Evolutionary conservation across 2,888 invertebrate species (phyloP).

Genomic region (Brachycybe producta): DNA sequence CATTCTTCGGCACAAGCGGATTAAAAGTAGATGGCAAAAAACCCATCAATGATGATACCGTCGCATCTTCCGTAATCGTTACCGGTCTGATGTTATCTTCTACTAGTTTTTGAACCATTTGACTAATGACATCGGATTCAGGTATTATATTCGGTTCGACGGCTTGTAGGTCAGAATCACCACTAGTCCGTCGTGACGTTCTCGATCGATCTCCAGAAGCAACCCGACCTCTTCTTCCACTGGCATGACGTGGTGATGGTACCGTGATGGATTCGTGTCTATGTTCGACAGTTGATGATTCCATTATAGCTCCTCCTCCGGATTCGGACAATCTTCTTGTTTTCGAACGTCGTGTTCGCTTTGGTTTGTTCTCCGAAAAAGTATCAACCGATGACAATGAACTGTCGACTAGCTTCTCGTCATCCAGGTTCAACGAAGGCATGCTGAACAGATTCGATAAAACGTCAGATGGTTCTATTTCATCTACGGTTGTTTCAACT

Average conservation of each 20-base stretch:
- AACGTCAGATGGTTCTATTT: too few species aligned
- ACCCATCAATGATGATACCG: too few species aligned
- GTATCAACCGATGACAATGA: constrained; percentile 1
- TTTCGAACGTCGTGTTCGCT: neutral
- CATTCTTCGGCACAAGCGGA: too few species aligned
- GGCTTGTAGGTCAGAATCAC: too few species aligned
- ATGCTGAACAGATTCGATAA: neutral
- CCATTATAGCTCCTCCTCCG: neutral
- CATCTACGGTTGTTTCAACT: too few species aligned
- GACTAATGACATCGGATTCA: too few species aligned
- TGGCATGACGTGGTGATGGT: neutral
- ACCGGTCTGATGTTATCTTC: too few species aligned
- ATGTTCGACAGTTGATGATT: neutral
- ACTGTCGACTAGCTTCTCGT: neutral
- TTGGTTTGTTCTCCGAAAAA: neutral
- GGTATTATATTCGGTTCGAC: too few species aligned
- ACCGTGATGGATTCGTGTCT: neutral
- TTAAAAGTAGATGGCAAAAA: too few species aligned
- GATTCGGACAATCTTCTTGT: constrained; percentile 2
- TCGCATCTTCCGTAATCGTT: too few species aligned
- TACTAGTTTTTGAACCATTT: too few species aligned
- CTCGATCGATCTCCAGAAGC: neutral
- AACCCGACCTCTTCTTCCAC: neutral
- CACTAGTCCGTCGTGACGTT: too few species aligned
- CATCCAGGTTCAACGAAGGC: constrained; percentile 1